Evolutionary conservation across 2,888 invertebrate genomes (phyloP).

Genomic region (Drosophila fungiperda): DNA sequence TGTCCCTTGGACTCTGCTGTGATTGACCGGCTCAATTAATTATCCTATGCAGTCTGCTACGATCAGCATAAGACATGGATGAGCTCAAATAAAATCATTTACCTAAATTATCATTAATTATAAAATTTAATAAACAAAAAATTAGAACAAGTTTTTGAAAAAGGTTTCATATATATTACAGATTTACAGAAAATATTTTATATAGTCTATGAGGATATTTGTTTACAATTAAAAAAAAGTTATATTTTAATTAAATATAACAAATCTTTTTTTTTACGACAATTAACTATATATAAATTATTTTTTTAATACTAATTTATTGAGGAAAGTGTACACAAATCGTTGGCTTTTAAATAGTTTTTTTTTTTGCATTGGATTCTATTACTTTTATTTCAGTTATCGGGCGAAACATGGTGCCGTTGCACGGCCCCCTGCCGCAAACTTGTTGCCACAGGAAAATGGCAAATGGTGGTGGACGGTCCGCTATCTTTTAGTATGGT

Average conservation of each 20-base stretch:
- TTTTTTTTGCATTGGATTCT: conserved; percentile 37
- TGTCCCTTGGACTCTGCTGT: conserved; percentile 60
- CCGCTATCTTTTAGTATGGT: conserved; percentile 56
- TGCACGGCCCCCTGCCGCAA: conserved; percentile 59
- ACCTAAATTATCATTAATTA: background rate
- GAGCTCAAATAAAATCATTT: background rate
- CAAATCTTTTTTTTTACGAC: background rate
- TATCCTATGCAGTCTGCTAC: conserved; percentile 29
- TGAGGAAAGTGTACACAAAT: conserved; percentile 34
- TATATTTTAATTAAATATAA: background rate
- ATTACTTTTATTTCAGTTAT: conserved; percentile 78
- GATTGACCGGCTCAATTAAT: conserved; percentile 27
- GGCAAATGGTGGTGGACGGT: conserved; percentile 46
- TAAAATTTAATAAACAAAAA: background rate
- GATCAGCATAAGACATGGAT: background rate
- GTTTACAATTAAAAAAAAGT: background rate
- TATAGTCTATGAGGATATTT: background rate
- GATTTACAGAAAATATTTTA: background rate
- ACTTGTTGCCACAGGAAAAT: conserved; percentile 55
- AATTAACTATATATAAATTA: background rate
- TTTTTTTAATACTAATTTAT: background rate
- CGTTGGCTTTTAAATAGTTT: conserved; percentile 7
- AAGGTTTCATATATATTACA: background rate
- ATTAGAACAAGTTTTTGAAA: no score
- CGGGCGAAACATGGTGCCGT: conserved; percentile 72